Evolutionary conservation across 2,888 invertebrate genomes (phyloP).

Genomic region (Argynnis bischoffii): DNA sequence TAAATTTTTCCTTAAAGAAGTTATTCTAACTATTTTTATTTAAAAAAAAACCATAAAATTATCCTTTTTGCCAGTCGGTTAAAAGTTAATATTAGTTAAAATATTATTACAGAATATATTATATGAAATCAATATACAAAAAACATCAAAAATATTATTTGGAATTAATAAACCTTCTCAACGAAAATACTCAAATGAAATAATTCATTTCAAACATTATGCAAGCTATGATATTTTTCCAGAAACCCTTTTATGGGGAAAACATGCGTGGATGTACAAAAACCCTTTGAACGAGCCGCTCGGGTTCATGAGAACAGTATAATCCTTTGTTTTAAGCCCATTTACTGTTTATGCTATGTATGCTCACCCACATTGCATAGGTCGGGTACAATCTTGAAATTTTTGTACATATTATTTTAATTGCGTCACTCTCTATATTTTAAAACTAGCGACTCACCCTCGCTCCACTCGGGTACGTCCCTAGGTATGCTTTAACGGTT

Average conservation of each 20-base stretch:
- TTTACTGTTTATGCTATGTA: constrained; percentile 15
- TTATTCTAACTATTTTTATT: neutral
- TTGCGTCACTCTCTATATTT: neutral
- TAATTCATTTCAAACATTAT: constrained; percentile 9
- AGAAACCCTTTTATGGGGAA: constrained; percentile 14
- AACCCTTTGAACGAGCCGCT: constrained; percentile 23
- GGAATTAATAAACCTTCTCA: neutral
- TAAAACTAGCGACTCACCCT: neutral
- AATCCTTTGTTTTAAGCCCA: constrained; percentile 22
- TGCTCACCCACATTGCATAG: neutral
- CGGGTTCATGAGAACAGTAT: constrained; percentile 8
- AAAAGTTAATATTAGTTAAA: neutral
- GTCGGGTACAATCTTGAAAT: neutral
- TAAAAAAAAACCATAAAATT: no score
- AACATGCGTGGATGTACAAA: constrained; percentile 17
- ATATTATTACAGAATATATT: neutral
- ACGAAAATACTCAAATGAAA: constrained; percentile 1
- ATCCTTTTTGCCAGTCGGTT: no score
- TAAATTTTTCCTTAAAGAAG: neutral
- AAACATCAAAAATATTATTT: neutral
- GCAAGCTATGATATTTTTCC: constrained; percentile 11
- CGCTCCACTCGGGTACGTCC: neutral
- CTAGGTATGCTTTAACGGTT: no score
- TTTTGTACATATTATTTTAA: constrained; percentile 1
- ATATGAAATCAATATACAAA: neutral